Base-by-base conservation (phyloP, 2,797 vertebrate genomes). In the Manis crassicaudata region DNA sequence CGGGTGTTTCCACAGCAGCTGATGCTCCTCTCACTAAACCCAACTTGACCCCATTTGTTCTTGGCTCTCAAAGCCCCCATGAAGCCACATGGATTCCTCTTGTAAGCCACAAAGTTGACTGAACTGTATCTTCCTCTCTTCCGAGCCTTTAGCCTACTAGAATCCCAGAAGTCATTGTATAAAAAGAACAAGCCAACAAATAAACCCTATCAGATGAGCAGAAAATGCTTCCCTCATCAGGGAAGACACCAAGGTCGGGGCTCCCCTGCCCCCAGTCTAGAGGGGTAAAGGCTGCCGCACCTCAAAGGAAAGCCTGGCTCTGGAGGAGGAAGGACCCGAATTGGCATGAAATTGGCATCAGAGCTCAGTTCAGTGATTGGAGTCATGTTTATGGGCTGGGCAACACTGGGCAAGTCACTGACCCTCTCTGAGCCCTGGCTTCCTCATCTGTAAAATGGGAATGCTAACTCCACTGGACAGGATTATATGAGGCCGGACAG, bases 31-130 rank as follows among this genome's bases (percentile, higher is more conserved):
- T 75, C 65, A 9, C 63, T 86, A 90, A 94, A 92, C 84, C 77
- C 88, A 95, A 62, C 35, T 25, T 94, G 95, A 95, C 96, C 89
- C 62, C 60, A 29, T 88, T 77, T 85, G 80, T 85, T 96, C 95
- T 92, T 90, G 94, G 95, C 94, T 92, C 92, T 87, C 56, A 21
- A 82, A 72, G 92, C 27, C 83, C 94, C 70, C 27, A 54, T 52
- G 75, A 62, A 96, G 84, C 90, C 96, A 96, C 72, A 80, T 96
- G 96, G 88, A 82, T 63, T 92, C 91, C 68, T 93, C 94, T 62
- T 12, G 14, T 20, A 95, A 97, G 92, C 86, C 95, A 96, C 86
- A 94, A 90, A 94, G 84, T 40, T 76, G 91, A 90, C 81, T 67
- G 68, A 92, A 92, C 90, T 79, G 95, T 25, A 92, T 81, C 77